Conservation (phyloP, 2,113 vertebrate species). For the Nannobrachium achirus region DNA sequence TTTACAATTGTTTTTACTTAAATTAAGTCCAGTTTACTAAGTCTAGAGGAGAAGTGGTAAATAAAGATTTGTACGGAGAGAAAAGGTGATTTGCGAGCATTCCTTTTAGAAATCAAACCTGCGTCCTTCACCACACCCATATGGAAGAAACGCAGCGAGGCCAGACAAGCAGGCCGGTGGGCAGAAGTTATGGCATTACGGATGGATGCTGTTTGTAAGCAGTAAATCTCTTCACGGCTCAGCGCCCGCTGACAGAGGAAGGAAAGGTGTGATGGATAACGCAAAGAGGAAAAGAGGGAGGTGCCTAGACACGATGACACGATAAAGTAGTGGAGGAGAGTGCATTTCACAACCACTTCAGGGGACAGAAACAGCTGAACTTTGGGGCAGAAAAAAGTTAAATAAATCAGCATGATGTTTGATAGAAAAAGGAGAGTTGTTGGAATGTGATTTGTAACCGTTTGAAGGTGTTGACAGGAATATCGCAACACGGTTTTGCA, state of each 20-base stretch:
- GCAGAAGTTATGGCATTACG: neutral
- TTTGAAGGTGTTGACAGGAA: constrained; percentile 25
- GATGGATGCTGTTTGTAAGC: constrained; percentile 39
- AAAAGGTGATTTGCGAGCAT: too few species aligned
- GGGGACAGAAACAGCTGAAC: constrained; percentile 34
- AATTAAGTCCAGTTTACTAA: too few species aligned
- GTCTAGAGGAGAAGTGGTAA: too few species aligned
- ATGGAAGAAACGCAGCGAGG: constrained; percentile 6
- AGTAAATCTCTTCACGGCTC: constrained; percentile 53
- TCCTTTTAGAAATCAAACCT: neutral
- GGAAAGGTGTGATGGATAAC: constrained; percentile 55
- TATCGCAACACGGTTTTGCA: neutral
- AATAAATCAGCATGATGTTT: constrained; percentile 7
- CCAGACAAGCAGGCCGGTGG: neutral
- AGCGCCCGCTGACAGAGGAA: constrained; percentile 31
- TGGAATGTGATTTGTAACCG: constrained; percentile 38
- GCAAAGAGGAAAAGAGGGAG: neutral
- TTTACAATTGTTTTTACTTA: too few species aligned
- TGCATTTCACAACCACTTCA: constrained; percentile 7
- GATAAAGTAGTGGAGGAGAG: neutral
- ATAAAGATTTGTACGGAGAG: too few species aligned
- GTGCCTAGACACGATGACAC: constrained; percentile 18
- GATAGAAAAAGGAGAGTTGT: neutral
- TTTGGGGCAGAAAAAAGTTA: constrained; percentile 9
- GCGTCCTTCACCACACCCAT: neutral